Evolutionary conservation across 1,140 invertebrate species (phyloP), one percentile per base, ranked within the genome.

Genomic region (Tenebrio molitor): DNA sequence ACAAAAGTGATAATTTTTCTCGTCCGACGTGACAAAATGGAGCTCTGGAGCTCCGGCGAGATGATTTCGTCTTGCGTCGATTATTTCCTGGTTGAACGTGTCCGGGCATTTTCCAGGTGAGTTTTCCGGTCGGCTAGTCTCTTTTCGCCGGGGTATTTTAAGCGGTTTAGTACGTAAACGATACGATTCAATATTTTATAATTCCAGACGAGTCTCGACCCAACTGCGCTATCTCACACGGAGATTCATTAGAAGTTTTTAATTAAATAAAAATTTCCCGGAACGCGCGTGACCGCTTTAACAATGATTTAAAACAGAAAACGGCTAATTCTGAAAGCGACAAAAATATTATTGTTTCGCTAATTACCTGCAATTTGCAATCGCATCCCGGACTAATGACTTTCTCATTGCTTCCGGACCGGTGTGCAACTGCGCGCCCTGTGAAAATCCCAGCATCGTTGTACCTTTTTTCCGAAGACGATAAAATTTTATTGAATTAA

Each of bases 201-300:
- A 66, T 66, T 66, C 64, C 36, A 15, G 42, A 44, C 15, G 39
- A 65, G 63, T 65, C 19, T 39, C 10, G 8, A 44, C 39, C 46
- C 53, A 58, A 63, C 53, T 62, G 50, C 23, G 69, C 50, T 41
- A 70, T 62, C 50, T 70, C 29, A 62, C 70, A 66, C 70, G 58
- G 41, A 53, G 58, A 71, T 71, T 71, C 70, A 71, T 71, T 66
- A 50, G 63, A 71, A 71, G 62, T 71, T 71, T 71, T 71, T 71
- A 71, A 71, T 71, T 71, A 71, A 71, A 71, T 71, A 71, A 71
- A 71, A 66, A 71, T 71, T 71, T 62, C 70, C 42, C 62, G 23
- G 62, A 15, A 19, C 34, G 70, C 70, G 46, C 63, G 70, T 71
- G 70, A 65, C 63, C 70, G 70, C 44, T 71, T 71, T 66, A 71